Conservation (phyloP, 2,797 vertebrate species). For the Botia almorhae region DNA sequence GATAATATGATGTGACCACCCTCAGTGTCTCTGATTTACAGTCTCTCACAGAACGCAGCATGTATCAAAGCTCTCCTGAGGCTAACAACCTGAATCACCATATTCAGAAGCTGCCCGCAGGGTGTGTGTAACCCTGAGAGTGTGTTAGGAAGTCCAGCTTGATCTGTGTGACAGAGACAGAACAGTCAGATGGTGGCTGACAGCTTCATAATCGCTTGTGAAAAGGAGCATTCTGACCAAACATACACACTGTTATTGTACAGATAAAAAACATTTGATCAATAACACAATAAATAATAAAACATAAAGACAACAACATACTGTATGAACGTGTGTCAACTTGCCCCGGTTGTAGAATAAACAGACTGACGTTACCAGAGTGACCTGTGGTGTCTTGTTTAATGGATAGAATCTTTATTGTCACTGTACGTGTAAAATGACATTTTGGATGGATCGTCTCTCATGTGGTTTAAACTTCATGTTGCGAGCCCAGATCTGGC, state of each 20-base stretch:
- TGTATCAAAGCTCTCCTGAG: constrained; percentile 31
- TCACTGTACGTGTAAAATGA: too few relatives aligned
- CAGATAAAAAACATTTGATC: not conserved
- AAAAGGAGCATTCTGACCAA: constrained; percentile 8
- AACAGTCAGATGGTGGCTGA: constrained; percentile 36
- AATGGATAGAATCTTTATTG: too few relatives aligned
- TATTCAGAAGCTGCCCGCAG: constrained; percentile 33
- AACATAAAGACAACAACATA: not conserved
- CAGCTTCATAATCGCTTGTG: constrained; percentile 32
- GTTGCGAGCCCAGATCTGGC: not conserved
- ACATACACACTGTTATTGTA: too few relatives aligned
- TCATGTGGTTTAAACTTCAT: not conserved
- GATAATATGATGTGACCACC: constrained; percentile 42
- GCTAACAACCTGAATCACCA: constrained; percentile 39
- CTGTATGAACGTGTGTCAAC: not conserved
- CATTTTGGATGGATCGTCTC: too few relatives aligned
- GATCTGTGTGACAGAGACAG: constrained; percentile 24
- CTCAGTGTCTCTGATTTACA: constrained; percentile 49
- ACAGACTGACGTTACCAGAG: not conserved
- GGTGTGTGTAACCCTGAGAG: constrained; percentile 6
- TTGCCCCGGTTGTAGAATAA: not conserved
- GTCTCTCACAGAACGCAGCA: constrained; percentile 34
- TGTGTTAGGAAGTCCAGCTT: constrained; percentile 33
- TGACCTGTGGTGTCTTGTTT: not conserved
- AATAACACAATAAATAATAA: not conserved